These are phyloP conservation scores for Octopus bimaculoides DNA, from an alignment of 1,140 invertebrate species.

Conservation along the genomic window DNA sequence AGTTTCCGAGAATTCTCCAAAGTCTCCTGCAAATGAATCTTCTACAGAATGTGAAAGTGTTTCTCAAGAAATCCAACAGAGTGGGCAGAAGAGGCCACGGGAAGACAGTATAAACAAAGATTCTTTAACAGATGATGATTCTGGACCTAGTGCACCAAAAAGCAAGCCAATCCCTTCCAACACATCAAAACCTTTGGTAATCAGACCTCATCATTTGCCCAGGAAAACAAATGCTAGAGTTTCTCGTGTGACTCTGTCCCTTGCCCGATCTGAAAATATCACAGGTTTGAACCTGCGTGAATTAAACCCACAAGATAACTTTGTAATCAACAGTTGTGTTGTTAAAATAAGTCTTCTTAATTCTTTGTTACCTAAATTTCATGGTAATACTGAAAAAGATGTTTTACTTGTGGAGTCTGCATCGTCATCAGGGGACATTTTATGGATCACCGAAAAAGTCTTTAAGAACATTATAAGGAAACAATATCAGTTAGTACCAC, in stretches of 20 bases:
- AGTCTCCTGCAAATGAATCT: neutral
- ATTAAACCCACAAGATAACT: slow-evolving; percentile 30
- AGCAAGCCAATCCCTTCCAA: neutral
- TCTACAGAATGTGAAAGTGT: neutral
- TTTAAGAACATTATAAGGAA: neutral
- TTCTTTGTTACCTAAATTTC: neutral
- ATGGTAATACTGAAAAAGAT: neutral
- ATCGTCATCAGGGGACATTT: neutral
- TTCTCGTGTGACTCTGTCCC: slow-evolving; percentile 20
- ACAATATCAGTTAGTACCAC: neutral
- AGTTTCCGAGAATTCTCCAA: neutral
- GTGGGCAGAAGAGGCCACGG: neutral
- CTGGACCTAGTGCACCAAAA: neutral
- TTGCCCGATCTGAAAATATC: slow-evolving; percentile 18
- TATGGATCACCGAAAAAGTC: neutral
- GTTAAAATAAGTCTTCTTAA: slow-evolving; percentile 20
- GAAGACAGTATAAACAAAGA: neutral
- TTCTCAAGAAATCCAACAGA: neutral
- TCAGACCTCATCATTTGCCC: neutral
- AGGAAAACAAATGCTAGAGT: neutral
- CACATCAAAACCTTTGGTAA: neutral
- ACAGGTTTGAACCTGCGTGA: slow-evolving; percentile 21
- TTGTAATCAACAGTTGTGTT: slow-evolving; percentile 25
- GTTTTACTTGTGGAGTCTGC: neutral
- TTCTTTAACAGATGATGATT: neutral